phyloP scores from a whole-genome alignment of 2,797 vertebrate species.

The Crocodylus rhombifer region DNA sequence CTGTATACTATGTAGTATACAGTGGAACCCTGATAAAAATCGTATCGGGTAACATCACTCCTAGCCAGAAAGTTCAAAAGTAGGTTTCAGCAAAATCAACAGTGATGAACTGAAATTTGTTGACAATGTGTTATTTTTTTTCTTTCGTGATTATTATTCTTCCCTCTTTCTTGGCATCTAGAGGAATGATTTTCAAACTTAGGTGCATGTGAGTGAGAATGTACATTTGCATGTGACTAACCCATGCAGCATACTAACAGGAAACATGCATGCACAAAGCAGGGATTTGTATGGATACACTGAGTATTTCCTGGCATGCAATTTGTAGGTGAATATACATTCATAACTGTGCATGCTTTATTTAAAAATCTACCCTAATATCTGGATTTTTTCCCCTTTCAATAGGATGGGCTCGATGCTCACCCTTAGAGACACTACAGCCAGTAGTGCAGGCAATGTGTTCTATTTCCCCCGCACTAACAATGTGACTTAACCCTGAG shows the following conservation, averaged over 20 bases:
- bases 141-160: conserved; percentile 48
- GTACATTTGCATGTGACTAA: conserved; percentile 55
- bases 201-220: neutral
- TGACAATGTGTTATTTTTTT: conserved; percentile 19
- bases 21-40: conserved; percentile 83
- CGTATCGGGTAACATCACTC: conserved; percentile 81
- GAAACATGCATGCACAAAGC: conserved; percentile 48
- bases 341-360: neutral
- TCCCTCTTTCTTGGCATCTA: conserved; percentile 59
- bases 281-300: neutral
- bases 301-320: neutral
- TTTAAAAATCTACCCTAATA: neutral
- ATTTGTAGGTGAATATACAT: conserved; percentile 12
- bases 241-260: conserved; percentile 1
- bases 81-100: conserved; percentile 81
- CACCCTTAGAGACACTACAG: neutral
- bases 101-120: conserved; percentile 79
- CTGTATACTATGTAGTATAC: conserved; percentile 73
- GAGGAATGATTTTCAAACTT: conserved; percentile 63
- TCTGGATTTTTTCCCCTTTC: neutral
- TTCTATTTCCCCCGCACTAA: neutral
- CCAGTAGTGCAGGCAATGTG: neutral
- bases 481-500: neutral
- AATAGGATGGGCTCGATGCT: neutral
- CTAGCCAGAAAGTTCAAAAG: conserved; percentile 72